Conservation (phyloP, 2,888 invertebrate genomes). For the Podabrus alpinus region DNA sequence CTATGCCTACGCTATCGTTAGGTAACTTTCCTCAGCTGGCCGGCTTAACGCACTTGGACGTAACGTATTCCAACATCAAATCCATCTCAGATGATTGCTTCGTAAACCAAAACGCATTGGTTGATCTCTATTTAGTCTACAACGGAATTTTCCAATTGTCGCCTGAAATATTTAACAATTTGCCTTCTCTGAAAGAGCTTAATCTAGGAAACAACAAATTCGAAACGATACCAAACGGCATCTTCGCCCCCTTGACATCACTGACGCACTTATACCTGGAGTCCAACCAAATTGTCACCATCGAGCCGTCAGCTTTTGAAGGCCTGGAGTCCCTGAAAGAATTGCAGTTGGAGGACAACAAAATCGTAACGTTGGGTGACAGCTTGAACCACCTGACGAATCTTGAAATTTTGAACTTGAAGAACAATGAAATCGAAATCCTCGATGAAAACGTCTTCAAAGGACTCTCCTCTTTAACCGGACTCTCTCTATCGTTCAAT, state of each 20-base stretch:
- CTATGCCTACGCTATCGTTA: background rate
- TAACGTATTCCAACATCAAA: conserved; percentile 3
- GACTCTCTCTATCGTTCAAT: background rate
- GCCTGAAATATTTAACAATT: conserved; percentile 46
- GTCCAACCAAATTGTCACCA: conserved; percentile 45
- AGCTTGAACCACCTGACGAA: background rate
- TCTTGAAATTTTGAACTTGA: background rate
- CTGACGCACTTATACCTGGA: conserved; percentile 43
- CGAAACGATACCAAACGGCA: conserved; percentile 44
- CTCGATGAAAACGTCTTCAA: background rate
- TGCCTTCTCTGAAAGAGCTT: conserved; percentile 47
- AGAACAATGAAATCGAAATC: background rate
- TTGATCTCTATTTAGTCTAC: conserved; percentile 41
- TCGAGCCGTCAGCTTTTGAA: conserved; percentile 45
- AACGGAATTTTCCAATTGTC: conserved; percentile 43
- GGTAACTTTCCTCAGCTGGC: background rate
- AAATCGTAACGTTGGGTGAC: background rate
- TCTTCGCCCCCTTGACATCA: conserved; percentile 50
- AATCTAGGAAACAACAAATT: conserved; percentile 46
- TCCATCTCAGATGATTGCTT: conserved; percentile 1
- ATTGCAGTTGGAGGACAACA: conserved; percentile 44
- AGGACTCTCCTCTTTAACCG: background rate
- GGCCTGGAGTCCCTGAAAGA: conserved; percentile 44
- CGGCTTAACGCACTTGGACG: background rate
- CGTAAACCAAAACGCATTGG: background rate